These are phyloP conservation scores for Darevskia mixta DNA, from an alignment of 2,797 vertebrate species.

Conservation along the genomic window DNA sequence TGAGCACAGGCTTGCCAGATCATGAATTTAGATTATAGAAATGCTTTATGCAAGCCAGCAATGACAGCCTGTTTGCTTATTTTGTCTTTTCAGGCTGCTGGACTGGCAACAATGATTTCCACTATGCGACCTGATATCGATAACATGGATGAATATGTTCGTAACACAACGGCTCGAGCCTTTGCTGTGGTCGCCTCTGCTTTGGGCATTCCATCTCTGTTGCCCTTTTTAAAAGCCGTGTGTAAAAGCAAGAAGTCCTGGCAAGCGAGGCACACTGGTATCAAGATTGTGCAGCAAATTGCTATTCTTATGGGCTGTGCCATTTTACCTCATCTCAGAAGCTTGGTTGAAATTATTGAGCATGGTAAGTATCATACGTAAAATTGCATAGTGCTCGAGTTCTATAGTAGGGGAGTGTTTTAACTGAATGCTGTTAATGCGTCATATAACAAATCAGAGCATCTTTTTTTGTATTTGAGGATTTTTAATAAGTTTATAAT, in stretches of 20 bases:
- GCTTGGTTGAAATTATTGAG: constrained; percentile 99
- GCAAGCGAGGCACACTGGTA: constrained; percentile 98
- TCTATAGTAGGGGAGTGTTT: not conserved
- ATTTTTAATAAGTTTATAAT: constrained; percentile 79
- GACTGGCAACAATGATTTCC: constrained; percentile 99
- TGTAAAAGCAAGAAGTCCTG: constrained; percentile 99
- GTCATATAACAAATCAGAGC: not conserved
- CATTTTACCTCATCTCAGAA: constrained; percentile 97
- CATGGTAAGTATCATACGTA: constrained; percentile 86
- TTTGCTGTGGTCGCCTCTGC: constrained; percentile 98
- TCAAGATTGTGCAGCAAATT: constrained; percentile 99
- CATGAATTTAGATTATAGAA: too few species aligned
- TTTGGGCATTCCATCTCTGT: constrained; percentile 95
- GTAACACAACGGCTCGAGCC: constrained; percentile 97
- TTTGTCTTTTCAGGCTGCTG: constrained; percentile 88
- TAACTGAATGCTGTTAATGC: not conserved
- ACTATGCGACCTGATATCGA: constrained; percentile 99
- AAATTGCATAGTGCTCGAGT: not conserved
- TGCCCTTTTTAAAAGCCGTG: constrained; percentile 98
- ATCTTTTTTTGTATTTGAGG: constrained; percentile 47
- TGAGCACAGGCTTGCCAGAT: not conserved
- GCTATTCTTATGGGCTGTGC: constrained; percentile 99
- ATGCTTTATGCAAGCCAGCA: not conserved
- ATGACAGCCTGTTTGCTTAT: rapidly evolving
- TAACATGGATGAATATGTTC: constrained; percentile 99